Conservation (phyloP, 2,113 vertebrate species). For the Tinamus guttatus region DNA sequence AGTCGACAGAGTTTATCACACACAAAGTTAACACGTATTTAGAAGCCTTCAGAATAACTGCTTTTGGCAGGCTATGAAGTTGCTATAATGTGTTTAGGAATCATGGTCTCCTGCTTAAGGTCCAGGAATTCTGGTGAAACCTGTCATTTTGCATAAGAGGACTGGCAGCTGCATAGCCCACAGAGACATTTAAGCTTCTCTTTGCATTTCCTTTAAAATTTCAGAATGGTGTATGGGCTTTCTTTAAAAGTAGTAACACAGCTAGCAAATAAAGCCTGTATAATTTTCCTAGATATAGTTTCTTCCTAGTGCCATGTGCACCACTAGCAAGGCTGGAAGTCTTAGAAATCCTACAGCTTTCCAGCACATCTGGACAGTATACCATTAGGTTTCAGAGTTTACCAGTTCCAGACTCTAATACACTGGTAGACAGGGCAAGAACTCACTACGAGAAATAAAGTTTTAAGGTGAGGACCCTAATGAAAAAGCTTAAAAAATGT, state of each 20-base stretch:
- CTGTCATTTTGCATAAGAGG: constrained; percentile 60
- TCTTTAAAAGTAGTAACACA: constrained; percentile 38
- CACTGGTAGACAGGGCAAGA: not conserved
- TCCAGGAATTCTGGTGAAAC: constrained; percentile 57
- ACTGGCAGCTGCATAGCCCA: constrained; percentile 53
- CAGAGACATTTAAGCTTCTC: constrained; percentile 54
- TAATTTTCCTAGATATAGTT: constrained; percentile 6
- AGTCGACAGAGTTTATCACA: constrained; percentile 59
- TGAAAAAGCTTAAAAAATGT: not conserved
- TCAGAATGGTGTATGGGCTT: not conserved
- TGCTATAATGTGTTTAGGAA: constrained; percentile 48
- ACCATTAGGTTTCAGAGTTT: not conserved
- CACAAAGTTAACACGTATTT: constrained; percentile 37
- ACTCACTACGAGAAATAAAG: not conserved
- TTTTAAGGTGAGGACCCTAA: not conserved
- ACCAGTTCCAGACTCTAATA: not conserved
- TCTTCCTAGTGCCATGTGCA: constrained; percentile 15
- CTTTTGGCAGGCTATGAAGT: constrained; percentile 64
- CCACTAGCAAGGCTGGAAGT: constrained; percentile 6
- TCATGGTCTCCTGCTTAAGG: constrained; percentile 50
- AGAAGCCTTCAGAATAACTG: constrained; percentile 56
- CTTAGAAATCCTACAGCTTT: constrained; percentile 10
- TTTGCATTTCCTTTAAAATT: constrained; percentile 50
- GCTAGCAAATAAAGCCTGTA: not conserved
- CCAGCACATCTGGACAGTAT: not conserved